These are phyloP conservation scores for Hylaea fasciaria DNA, from an alignment of 2,888 invertebrate species.

Conservation along the genomic window DNA sequence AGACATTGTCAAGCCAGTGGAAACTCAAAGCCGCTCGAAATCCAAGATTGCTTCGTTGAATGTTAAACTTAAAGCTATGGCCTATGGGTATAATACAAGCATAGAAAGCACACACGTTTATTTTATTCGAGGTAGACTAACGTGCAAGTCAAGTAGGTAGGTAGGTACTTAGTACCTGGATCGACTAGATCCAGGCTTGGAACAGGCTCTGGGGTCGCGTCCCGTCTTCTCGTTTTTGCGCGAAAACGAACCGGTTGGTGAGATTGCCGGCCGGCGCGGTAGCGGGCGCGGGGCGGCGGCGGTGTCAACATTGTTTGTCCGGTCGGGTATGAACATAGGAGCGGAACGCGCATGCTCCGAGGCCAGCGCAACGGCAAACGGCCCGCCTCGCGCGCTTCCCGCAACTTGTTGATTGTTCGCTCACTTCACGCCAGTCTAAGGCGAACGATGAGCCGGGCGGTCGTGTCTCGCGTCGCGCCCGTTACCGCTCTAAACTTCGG, in stretches of 20 bases:
- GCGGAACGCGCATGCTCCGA: constrained; percentile 77
- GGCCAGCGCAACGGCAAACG: constrained; percentile 61
- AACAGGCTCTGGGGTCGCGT: constrained; percentile 57
- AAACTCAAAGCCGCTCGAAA: constrained; percentile 45
- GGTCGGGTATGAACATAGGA: constrained; percentile 72
- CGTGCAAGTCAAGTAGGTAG: constrained; percentile 24
- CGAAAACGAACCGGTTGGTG: constrained; percentile 76
- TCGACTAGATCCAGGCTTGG: constrained; percentile 49
- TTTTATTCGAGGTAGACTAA: too few species aligned
- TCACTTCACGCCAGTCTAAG: constrained; percentile 78
- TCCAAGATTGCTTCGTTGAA: constrained; percentile 58
- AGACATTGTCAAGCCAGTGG: constrained; percentile 43
- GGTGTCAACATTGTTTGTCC: constrained; percentile 65
- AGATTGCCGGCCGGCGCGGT: constrained; percentile 58
- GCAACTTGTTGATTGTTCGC: constrained; percentile 83
- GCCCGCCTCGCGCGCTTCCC: constrained; percentile 66
- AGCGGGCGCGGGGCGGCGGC: constrained; percentile 41
- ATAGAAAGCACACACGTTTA: constrained; percentile 44
- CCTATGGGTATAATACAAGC: constrained; percentile 10
- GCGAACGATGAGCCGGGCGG: constrained; percentile 80
- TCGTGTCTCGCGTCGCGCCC: constrained; percentile 66
- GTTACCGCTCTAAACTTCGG: constrained; percentile 75
- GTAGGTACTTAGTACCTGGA: constrained; percentile 9
- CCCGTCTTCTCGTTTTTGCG: constrained; percentile 75
- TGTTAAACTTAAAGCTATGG: constrained; percentile 46